Base-by-base conservation (phyloP, 2,888 invertebrate genomes). In the Nomada flava region DNA sequence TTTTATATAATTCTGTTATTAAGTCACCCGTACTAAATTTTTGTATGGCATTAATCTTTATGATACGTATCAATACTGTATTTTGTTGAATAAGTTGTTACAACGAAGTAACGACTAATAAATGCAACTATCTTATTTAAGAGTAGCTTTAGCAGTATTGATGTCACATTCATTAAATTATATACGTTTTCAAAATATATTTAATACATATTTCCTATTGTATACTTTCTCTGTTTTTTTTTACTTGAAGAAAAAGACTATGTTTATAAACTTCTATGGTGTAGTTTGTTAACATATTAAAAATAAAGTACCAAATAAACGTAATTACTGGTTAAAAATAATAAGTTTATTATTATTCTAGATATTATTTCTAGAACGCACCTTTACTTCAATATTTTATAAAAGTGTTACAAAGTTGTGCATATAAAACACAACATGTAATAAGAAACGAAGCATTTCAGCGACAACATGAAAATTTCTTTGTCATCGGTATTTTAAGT, bases 1-100 rank as follows among this genome's bases (percentile, higher is more conserved):
- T 63, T 77, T 69, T 47, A 55, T 55, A 55, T 63, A 57, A 55
- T 29, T 50, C 5, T 68, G 15, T 0, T 47, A 15, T 69, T 15
- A 23, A 36, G 7, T 36, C 36, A 36, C 36, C 36, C 36, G 36
- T 36, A 36, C 36, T 36, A 36, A 36, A 36, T 36, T 36, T 36
- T 36, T 36, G 36, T 47, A 47, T 47, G 47, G 47, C 10, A 47
- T 78, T 64, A 63, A 63, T 55, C 20, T 69, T 15, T 57, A 10
- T n/a, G 18, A 15, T 57, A 69, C 18, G 63, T 75, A 26, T 23
- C 13, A 42, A 36, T 57, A 42, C 13, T 10, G 26, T 53, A 36
- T 57, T 64, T 52, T 44, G 13, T 10, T 59, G 23, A 20, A 64
- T 26, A 23, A 29, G 47, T 47, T 11, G 7, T 36, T 62, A 55